Base-by-base conservation (phyloP, 2,888 invertebrate genomes). In the Mystacides longicornis region DNA sequence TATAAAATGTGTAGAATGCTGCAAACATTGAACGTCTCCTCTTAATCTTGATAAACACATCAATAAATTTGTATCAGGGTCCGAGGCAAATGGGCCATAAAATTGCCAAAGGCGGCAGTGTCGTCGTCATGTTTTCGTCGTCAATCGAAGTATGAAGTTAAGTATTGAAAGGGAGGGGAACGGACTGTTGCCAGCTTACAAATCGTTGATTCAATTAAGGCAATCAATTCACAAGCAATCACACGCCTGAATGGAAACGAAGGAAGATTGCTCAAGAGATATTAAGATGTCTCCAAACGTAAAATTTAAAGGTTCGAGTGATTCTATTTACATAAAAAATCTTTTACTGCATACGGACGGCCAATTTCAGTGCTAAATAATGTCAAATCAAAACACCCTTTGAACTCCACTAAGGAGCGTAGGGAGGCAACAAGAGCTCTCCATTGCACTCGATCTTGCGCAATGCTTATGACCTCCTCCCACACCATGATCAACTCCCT, bases 201-300 rank as follows among this genome's bases (percentile, higher is more conserved):
- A 37, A 37, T 37, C 16, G 37, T 37, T 37, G 37, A 37, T 37
- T 37, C 37, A 37, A 37, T 37, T 37, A 37, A 37, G 37, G 14
- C 37, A 14, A 37, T 7, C 14, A 37, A 37, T 37, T 37, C 14
- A 14, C 37, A 37, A 37, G 14, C 37, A 37, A 37, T 37, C 37
- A 37, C 14, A 37, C 14, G 37, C 7, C 16, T 37, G 37, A 37
- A 37, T 14, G 37, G 7, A 14, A 14, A 37, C 37, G 7, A 37
- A 37, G 14, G 14, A 37, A 37, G 11, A 27, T 5, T 27, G 27
- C 16, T 37, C 14, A 14, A 7, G 3, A 14, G 14, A 14, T n/a
- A 37, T 37, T 37, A 37, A 37, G 37, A 7, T 37, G 14, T 37
- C 27, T 27, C 7, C 11, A 11, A 27, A 27, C 27, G 11, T 7